Evolutionary conservation across 2,888 invertebrate genomes (phyloP).

Genomic region (Cerceris rybyensis): DNA sequence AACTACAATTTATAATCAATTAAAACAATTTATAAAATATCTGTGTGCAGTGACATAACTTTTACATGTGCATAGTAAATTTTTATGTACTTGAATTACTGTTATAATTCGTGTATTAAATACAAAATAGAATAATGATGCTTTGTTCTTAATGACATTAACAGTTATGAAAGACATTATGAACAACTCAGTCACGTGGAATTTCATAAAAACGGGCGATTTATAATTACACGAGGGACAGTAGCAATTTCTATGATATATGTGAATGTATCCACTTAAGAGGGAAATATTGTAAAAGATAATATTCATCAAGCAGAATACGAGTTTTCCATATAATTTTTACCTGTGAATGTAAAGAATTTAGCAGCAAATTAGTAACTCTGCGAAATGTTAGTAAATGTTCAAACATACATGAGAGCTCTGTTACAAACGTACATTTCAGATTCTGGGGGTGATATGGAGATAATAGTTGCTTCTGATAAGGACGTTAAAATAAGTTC

Average conservation of each 20-base stretch:
- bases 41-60: too few relatives aligned
- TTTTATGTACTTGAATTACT: too few relatives aligned
- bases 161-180: too few relatives aligned
- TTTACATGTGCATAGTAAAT: too few relatives aligned
- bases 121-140: too few relatives aligned
- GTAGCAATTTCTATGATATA: background rate
- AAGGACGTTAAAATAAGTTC: slow-evolving; percentile 90
- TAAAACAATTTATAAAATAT: too few relatives aligned
- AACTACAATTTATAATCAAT: too few relatives aligned
- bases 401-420: slow-evolving; percentile 59
- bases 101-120: too few relatives aligned
- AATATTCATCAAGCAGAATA: slow-evolving; percentile 4
- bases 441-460: slow-evolving; percentile 92
- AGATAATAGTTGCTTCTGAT: slow-evolving; percentile 89
- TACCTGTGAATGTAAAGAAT: slow-evolving; percentile 9
- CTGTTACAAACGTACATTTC: slow-evolving; percentile 74
- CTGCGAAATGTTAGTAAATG: slow-evolving; percentile 59
- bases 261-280: background rate
- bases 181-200: background rate
- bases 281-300: background rate
- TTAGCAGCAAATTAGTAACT: background rate
- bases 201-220: background rate
- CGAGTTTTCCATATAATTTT: background rate
- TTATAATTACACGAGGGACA: background rate
- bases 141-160: too few relatives aligned